A percentile compares a stretch with the other conserved stretches of the same genome.
Evolutionary conservation across 1,140 invertebrate species (phyloP).

Genomic region (Orius insidiosus): DNA sequence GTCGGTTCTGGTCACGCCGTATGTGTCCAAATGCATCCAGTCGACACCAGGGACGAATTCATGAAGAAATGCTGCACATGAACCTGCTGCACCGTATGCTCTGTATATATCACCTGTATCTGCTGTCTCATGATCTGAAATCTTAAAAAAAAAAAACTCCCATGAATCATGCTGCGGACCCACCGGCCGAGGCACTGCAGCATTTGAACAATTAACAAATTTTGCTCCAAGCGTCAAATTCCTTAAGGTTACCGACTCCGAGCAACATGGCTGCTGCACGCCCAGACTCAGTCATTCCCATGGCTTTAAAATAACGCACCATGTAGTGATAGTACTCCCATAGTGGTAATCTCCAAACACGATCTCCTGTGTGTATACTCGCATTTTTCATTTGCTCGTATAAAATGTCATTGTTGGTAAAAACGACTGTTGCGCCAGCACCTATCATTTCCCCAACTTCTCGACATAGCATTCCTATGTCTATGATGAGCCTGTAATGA

Average conservation of each 20-base stretch:
- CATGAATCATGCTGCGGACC: no score
- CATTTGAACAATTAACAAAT: no score
- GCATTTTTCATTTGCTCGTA: slow-evolving; percentile 31
- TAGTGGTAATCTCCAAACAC: slow-evolving; percentile 46
- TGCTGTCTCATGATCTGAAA: slow-evolving; percentile 15
- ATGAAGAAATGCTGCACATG: slow-evolving; percentile 37
- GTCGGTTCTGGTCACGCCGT: slow-evolving; percentile 29
- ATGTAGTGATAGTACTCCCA: slow-evolving; percentile 36
- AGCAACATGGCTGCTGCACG: no score
- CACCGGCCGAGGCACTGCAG: no score
- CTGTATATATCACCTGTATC: slow-evolving; percentile 1
- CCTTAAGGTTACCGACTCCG: no score
- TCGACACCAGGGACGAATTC: slow-evolving; percentile 34
- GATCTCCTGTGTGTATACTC: slow-evolving; percentile 37
- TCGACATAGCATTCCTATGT: slow-evolving; percentile 36
- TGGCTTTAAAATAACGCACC: slow-evolving; percentile 19
- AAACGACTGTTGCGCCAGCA: slow-evolving; percentile 34
- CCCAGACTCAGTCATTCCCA: no score
- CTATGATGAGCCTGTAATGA: slow-evolving; percentile 28
- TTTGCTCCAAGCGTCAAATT: no score
- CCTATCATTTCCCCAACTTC: slow-evolving; percentile 30
- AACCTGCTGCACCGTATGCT: slow-evolving; percentile 27
- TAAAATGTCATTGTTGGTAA: slow-evolving; percentile 31
- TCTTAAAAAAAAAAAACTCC: no score
- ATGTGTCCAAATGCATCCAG: slow-evolving; percentile 40